phyloP scores from a whole-genome alignment of 2,888 invertebrate species.

The Drosophila lacicola region DNA sequence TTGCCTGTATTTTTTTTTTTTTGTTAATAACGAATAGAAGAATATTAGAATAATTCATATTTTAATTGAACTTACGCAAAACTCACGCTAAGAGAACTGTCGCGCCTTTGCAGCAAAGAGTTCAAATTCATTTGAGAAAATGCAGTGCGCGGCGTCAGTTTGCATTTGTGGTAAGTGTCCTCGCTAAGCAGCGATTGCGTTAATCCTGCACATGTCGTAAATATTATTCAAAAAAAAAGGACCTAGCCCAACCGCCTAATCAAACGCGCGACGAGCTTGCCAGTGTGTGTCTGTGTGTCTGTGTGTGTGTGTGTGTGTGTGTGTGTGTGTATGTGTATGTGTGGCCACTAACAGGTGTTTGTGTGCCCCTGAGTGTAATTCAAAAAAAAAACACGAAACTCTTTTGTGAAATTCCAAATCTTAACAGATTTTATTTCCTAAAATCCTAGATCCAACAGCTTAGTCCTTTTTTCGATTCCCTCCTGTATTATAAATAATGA shows the following conservation, averaged over 20 bases:
- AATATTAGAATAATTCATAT: neutral
- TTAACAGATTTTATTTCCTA: neutral
- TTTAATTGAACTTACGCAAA: neutral
- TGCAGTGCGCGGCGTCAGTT: slow-evolving; percentile 40
- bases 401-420: neutral
- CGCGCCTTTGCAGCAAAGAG: slow-evolving; percentile 3
- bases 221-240: neutral
- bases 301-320: slow-evolving; percentile 5
- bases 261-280: no score
- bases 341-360: slow-evolving; percentile 50
- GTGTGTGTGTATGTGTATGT: slow-evolving; percentile 12
- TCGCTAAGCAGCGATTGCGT: slow-evolving; percentile 1
- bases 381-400: no score
- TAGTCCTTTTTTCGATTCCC: no score
- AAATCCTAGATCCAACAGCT: no score
- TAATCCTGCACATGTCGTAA: neutral
- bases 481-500: no score
- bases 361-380: slow-evolving; percentile 9
- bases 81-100: no score
- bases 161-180: slow-evolving; percentile 53
- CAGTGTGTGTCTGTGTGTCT: neutral
- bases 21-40: no score
- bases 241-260: neutral
- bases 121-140: slow-evolving; percentile 10
- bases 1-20: neutral